Evolutionary conservation across 2,113 vertebrate genomes (phyloP), one percentile per base, ranked within the genome.

Genomic region (Psephotus haematonotus): DNA sequence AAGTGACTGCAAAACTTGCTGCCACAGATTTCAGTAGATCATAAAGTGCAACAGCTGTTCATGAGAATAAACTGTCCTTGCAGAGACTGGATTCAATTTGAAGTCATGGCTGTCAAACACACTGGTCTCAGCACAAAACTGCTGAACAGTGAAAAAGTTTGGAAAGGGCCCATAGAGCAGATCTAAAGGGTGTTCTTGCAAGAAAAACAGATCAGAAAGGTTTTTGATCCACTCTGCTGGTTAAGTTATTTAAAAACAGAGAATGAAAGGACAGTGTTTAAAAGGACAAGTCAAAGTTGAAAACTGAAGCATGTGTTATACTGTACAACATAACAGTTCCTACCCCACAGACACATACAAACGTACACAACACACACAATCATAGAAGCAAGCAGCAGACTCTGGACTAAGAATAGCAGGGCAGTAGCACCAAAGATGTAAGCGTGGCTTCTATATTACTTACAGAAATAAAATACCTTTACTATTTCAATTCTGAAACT

Each of bases 331-430:
- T 16, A 22, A 19, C 60, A 63, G 29, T 3, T 35, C 82, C 46
- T 33, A 64, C 9, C 41, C 52, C 55, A 17, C 1, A 4, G 13
- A 5, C 5, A 9, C 18, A n/a, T 27, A 7, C 27, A 50, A 13
- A 65, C 9, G 4, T 0, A 16, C 39, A 28, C 27, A 10, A 16
- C 43, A 28, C 27, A 10, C 41, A 29, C 8, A 7, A 20, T 19
- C 39, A 46, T 10, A 71, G 13, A 19, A 68, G 47, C 37, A 76
- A 76, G 55, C 37, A 53, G 62, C 60, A 53, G 28, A 22, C 24
- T 31, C 1, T 0, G 25, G 5, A n/a, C 62, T 33, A 53, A 19
- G 10, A 52, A 3, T 19, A 27, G 10, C 13, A 28, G 41, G 46
- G 9, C 50, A 35, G 18, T 5, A 27, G 12, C 29, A 68, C 31